Evolutionary conservation across 35 echinoderm and acorn worm genomes (phyloP), one percentile per base, ranked within the genome.

Genomic region (Apostichopus japonicus): DNA sequence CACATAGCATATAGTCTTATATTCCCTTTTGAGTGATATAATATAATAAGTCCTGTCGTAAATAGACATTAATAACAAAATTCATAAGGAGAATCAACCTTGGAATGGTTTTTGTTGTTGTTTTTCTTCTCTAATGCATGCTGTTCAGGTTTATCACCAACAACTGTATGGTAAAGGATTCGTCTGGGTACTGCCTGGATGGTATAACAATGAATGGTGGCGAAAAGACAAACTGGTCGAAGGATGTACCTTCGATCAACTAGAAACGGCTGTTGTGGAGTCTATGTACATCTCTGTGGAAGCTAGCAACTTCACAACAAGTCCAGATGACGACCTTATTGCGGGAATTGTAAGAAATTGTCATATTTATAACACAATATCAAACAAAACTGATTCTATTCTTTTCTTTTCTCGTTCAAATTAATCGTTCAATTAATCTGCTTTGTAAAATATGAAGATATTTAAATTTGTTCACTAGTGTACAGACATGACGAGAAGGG

Each of bases 141-240:
- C 8, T 8, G 6, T 27, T 11, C 51, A 88, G 86, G 27, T 88
- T 24, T 88, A 88, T 16, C 21, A 88, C 2, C 8, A 67, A 58
- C 8, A 73, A 25, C 14, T 88, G 19, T 88, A 88, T 11, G 89
- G 89, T 1, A 79, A 58, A 91, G 89, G 89, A 5, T 91, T 56
- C 73, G 76, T 78, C 0, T 91, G 89, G 89, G 56, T 91, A 6
- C 27, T 91, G 25, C 89, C 89, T 16, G 89, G 89, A 9, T 91
- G 89, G 89, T 91, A 27, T 79, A 19, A 16, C 8, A 6, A 54
- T 17, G 5, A 79, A 1, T 91, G 89, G 89, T 91, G 86, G 86
- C 19, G 6, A 24, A 14, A 14, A 1, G 73, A 17, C 6, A 52
- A 6, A 16, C 11, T 5, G 54, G 76, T 5, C 13, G 73, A 5